Base-by-base conservation (phyloP, 2,797 vertebrate species). In the Coilia nasus region DNA sequence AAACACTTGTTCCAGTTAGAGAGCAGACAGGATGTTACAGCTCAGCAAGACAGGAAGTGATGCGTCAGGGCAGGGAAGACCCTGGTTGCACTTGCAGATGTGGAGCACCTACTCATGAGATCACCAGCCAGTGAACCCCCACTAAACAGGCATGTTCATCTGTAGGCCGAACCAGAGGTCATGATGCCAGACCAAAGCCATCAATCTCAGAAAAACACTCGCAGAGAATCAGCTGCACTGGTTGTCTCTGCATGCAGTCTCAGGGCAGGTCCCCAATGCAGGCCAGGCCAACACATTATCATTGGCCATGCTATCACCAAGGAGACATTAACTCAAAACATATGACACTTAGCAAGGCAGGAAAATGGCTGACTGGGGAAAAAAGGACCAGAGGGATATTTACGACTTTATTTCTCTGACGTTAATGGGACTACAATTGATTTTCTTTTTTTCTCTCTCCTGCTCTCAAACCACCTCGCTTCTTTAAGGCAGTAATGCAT, bases 1-100 rank as follows among this genome's bases (percentile, higher is more conserved):
- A 57, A 82, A 83, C 6, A 44, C 46, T 84, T 75, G 83, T 84
- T 87, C 87, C 35, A 82, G 50, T 82, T 82, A 82, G 54, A 89
- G 47, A 83, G 84, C 80, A 87, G 44, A 86, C 81, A 81, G 81
- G 81, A 62, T 56, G 75, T 78, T 86, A 81, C 85, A 81, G 83
- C 83, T 82, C 23, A 62, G 41, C 59, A 75, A 12, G 4, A 21
- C 11, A 62, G 56, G 14, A 71, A 71, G 64, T 71, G 28, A 71
- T 15, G 23, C 23, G 14, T 17, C 28, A 28, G 64, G 64, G 11
- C n/a, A 67, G 23, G 5, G 50, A 54, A 54, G 50, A 71, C 25
- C 25, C 25, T 31, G 64, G 28, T 28, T 2, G 64, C 2, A 12
- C 9, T 14, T 28, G 64, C 64, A 59, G 17, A 59, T 21, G 5